Evolutionary conservation across 2,888 invertebrate species (phyloP).

Genomic region (Lampropteryx suffumata): DNA sequence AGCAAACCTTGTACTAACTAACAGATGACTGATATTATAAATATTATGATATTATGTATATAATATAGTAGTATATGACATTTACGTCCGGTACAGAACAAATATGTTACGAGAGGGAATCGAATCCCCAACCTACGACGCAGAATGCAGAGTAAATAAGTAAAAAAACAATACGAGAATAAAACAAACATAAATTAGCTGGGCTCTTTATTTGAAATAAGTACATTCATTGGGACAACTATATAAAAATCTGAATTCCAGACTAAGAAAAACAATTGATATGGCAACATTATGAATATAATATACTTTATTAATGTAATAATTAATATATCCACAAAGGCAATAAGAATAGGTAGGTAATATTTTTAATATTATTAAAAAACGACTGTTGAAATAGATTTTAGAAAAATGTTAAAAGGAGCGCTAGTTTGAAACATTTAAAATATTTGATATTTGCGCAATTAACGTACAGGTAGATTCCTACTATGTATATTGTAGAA

Average conservation of each 20-base stretch:
- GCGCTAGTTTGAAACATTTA: slow-evolving; percentile 36
- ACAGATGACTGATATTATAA: no score
- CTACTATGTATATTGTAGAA: no score
- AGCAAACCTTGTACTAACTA: no score
- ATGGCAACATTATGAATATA: slow-evolving; percentile 73
- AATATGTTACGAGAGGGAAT: no score
- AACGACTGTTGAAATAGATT: slow-evolving; percentile 46
- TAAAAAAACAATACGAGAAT: slow-evolving; percentile 27
- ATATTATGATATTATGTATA: no score
- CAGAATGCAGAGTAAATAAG: no score
- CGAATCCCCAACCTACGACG: no score
- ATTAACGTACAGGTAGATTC: no score
- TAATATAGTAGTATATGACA: no score
- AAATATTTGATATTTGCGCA: slow-evolving; percentile 16
- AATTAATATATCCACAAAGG: slow-evolving; percentile 47
- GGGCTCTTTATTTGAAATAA: slow-evolving; percentile 77
- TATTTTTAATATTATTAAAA: slow-evolving; percentile 48
- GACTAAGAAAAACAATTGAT: slow-evolving; percentile 76
- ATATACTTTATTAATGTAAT: slow-evolving; percentile 49
- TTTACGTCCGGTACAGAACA: no score
- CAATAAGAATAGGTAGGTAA: slow-evolving; percentile 48
- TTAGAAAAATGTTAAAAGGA: slow-evolving; percentile 49
- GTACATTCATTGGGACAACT: slow-evolving; percentile 69
- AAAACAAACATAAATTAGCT: slow-evolving; percentile 53
- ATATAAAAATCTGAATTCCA: slow-evolving; percentile 74